Conservation (phyloP, 53 echinoderm and acorn worm species). For the Actinopyga echinites region DNA sequence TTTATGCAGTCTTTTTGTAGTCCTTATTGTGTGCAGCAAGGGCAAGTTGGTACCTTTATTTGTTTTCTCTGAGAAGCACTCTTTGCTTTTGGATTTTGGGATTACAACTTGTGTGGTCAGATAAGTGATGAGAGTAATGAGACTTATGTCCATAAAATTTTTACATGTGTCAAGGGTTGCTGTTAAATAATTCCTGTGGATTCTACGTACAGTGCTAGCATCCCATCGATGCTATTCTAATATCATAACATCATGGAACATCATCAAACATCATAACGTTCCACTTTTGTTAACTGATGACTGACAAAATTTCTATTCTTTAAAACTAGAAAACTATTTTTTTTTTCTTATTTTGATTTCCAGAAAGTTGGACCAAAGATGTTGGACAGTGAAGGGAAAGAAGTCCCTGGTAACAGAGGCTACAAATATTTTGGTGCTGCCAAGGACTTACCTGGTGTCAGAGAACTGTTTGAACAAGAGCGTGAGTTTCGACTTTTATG, state of each 20-base stretch:
- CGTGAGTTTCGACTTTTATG: conserved; percentile 49
- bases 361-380: conserved; percentile 99
- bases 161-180: too few relatives aligned
- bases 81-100: too few relatives aligned
- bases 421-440: conserved; percentile 99
- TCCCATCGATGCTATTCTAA: not conserved
- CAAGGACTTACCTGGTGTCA: conserved; percentile 93
- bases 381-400: conserved; percentile 95
- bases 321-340: not conserved
- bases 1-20: too few relatives aligned
- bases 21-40: too few relatives aligned
- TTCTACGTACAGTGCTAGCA: too few relatives aligned
- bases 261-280: not conserved
- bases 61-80: too few relatives aligned
- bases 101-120: too few relatives aligned
- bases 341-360: not conserved
- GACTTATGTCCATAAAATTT: too few relatives aligned
- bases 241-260: not conserved
- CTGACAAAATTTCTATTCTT: not conserved
- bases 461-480: conserved; percentile 97
- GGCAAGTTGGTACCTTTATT: too few relatives aligned
- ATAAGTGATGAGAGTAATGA: too few relatives aligned
- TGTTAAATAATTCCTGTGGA: too few relatives aligned
- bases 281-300: not conserved
- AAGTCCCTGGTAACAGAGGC: conserved; percentile 92